Base-by-base conservation (phyloP, 2,113 vertebrate genomes). In the Suricata suricatta region DNA sequence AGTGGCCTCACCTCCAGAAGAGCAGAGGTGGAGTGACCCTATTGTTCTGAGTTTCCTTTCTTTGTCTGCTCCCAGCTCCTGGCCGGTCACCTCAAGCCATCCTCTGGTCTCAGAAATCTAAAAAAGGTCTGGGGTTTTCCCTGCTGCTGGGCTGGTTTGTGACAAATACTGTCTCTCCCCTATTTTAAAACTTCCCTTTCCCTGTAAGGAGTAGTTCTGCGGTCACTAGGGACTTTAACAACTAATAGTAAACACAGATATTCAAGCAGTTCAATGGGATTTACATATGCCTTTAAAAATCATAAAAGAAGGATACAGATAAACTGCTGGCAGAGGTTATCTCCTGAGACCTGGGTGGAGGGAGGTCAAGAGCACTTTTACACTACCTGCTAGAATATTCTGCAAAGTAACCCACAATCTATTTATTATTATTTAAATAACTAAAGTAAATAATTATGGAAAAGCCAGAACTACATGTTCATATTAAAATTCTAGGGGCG, bases 1-100 rank as follows among this genome's bases (percentile, higher is more conserved):
- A 47, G 60, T 9, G 0, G 44, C 93, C 50, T 88, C 83, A 35
- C 83, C 90, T 88, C 94, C 63, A 82, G 76, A 87, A 64, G 60
- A 31, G 72, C 93, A 89, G 95, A 87, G 94, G 90, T 90, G 95
- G 97, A 60, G 89, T 5, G 35, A 86, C 77, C 35, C 95, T 68
- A 98, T 98, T 98, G 97, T 98, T 97, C 74, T 93, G 7, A 12
- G 80, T 19, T 98, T 98, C 98, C 98, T 98, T 19, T 97, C 97
- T 97, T 97, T 98, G 96, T 98, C 84, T 29, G 29, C 89, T 57
- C 66, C 50, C 79, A 72, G 89, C 95, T 63, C 88, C 92, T 29
- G 33, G 80, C 63, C 60, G 41, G 91, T 89, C 80, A 76, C 64
- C 81, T 44, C 88, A 92, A 85, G 15, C 64, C 52, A 71, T 88